Conservation (phyloP, 2,888 invertebrate genomes). For the Halocaridina rubra region DNA sequence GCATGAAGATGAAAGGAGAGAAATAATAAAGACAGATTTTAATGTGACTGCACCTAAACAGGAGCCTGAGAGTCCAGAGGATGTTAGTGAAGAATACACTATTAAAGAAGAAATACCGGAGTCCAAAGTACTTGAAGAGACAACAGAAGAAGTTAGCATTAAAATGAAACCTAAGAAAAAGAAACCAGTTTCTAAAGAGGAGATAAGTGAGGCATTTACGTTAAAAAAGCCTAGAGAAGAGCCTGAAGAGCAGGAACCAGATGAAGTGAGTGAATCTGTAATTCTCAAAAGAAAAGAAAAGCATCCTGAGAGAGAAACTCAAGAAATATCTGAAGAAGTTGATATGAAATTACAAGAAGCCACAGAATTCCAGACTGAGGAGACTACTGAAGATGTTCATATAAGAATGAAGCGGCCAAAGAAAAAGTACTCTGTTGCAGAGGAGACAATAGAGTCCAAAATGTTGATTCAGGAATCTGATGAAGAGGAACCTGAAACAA, state of each 20-base stretch:
- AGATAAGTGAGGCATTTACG: conserved; percentile 46
- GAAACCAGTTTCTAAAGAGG: conserved; percentile 66
- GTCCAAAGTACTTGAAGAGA: conserved; percentile 66
- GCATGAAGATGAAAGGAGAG: conserved; percentile 73
- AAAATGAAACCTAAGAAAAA: conserved; percentile 72
- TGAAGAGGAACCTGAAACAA: conserved; percentile 43
- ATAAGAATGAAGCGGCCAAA: conserved; percentile 61
- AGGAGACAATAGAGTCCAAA: conserved; percentile 53
- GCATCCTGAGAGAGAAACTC: conserved; percentile 22
- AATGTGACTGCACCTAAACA: conserved; percentile 67
- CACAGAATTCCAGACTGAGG: conserved; percentile 46
- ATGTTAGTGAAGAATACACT: conserved; percentile 31
- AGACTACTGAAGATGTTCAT: conserved; percentile 60
- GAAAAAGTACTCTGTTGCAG: conserved; percentile 45
- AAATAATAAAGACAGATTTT: conserved; percentile 71
- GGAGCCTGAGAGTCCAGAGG: conserved; percentile 42
- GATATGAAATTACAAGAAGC: conserved; percentile 40
- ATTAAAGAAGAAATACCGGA: conserved; percentile 62
- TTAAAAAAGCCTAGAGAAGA: conserved; percentile 23
- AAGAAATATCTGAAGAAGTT: conserved; percentile 58
- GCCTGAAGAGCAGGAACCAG: conserved; percentile 25
- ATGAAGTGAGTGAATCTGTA: conserved; percentile 45
- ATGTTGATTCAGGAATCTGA: conserved; percentile 51
- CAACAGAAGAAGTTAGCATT: conserved; percentile 66
- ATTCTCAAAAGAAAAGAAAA: conserved; percentile 50